A percentile compares a stretch with the other conserved stretches of the same genome.
These are phyloP conservation scores for Solea senegalensis DNA, from an alignment of 2,113 vertebrate species.

Conservation along the genomic window DNA sequence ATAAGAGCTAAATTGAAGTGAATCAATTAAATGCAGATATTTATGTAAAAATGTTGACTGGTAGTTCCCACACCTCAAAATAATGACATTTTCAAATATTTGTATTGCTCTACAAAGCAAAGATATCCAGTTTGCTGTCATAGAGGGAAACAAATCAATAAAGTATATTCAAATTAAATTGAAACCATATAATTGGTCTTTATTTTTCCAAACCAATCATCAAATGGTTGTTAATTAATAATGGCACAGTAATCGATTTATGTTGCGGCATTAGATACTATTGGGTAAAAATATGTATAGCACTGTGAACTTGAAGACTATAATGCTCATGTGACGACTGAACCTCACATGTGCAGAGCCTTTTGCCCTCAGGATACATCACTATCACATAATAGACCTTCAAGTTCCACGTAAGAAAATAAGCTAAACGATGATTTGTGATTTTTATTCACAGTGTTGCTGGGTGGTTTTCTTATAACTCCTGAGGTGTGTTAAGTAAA, in stretches of 20 bases:
- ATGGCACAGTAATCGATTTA: background rate
- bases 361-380: conserved; percentile 10
- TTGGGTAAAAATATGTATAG: background rate
- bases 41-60: no score
- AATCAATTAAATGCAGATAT: no score
- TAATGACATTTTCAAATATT: no score
- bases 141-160: background rate
- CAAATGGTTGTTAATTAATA: background rate
- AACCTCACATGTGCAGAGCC: background rate
- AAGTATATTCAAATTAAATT: no score
- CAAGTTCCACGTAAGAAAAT: background rate
- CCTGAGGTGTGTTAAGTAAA: conserved; percentile 51
- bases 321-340: background rate
- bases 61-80: no score
- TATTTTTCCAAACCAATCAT: no score
- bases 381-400: background rate
- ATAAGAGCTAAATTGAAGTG: no score
- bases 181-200: background rate
- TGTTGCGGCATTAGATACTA: background rate
- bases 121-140: background rate
- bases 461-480: conserved; percentile 5
- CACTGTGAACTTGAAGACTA: background rate
- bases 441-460: conserved; percentile 27
- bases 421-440: conserved; percentile 6
- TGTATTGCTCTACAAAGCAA: no score